These are phyloP conservation scores for Hylyphantes graminicola DNA, from an alignment of 1,140 invertebrate genomes.

Conservation along the genomic window DNA sequence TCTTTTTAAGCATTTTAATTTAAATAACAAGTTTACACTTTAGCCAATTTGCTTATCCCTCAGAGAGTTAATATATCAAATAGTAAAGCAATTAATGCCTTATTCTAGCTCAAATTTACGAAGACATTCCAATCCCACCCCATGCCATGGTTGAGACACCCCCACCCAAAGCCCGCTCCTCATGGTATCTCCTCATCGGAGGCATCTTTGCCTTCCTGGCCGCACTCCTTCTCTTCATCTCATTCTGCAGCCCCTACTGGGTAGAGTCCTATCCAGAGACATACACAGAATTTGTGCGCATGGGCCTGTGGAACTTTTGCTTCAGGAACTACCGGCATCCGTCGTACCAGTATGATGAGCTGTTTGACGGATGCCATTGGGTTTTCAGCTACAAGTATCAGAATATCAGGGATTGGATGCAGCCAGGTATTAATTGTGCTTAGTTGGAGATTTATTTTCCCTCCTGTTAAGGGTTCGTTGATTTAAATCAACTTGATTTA, in stretches of 20 bases:
- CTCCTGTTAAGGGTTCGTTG: background rate
- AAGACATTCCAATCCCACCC: too few relatives aligned
- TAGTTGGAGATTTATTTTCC: background rate
- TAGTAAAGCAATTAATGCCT: too few relatives aligned
- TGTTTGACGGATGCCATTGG: slow-evolving; percentile 93
- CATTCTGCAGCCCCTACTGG: slow-evolving; percentile 96
- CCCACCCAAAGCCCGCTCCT: slow-evolving; percentile 41
- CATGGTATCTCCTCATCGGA: slow-evolving; percentile 74
- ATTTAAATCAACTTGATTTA: background rate
- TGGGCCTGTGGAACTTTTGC: slow-evolving; percentile 98
- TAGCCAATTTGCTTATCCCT: too few relatives aligned
- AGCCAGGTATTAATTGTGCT: slow-evolving; percentile 73
- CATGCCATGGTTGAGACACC: slow-evolving; percentile 45
- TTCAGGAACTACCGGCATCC: slow-evolving; percentile 93
- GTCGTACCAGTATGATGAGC: slow-evolving; percentile 88
- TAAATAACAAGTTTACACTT: too few relatives aligned
- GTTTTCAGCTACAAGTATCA: slow-evolving; percentile 91
- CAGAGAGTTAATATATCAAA: too few relatives aligned
- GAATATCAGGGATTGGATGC: slow-evolving; percentile 90
- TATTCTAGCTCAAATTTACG: too few relatives aligned
- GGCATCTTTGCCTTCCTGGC: slow-evolving; percentile 80
- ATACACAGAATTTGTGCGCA: slow-evolving; percentile 88
- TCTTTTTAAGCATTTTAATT: too few relatives aligned
- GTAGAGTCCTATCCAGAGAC: slow-evolving; percentile 92
- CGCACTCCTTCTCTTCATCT: slow-evolving; percentile 81